Percentiles rank a stretch among this genome's conserved stretches.
phyloP scores from a whole-genome alignment of 2,888 invertebrate genomes.

The Cyclophora punctaria region DNA sequence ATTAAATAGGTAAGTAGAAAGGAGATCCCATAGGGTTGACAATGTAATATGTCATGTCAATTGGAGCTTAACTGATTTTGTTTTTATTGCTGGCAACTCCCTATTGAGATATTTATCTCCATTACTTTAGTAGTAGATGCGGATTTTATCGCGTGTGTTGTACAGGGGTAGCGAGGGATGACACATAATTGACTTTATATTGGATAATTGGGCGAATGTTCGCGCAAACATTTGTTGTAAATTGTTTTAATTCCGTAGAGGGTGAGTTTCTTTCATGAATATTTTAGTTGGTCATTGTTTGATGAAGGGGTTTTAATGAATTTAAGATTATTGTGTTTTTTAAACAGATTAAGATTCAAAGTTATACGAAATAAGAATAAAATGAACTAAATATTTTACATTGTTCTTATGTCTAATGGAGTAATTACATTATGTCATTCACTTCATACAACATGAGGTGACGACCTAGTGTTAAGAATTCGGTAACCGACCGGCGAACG shows the following conservation, averaged over 20 bases:
- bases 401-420: too few species aligned
- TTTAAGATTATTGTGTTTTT: not conserved
- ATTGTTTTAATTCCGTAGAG: slow-evolving; percentile 52
- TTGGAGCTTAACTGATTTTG: slow-evolving; percentile 66
- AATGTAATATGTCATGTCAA: slow-evolving; percentile 60
- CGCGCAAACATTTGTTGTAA: slow-evolving; percentile 43
- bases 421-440: too few species aligned
- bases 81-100: slow-evolving; percentile 63
- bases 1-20: slow-evolving; percentile 10
- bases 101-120: slow-evolving; percentile 68
- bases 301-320: slow-evolving; percentile 2
- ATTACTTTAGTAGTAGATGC: slow-evolving; percentile 62
- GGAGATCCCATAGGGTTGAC: slow-evolving; percentile 24
- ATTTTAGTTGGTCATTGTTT: slow-evolving; percentile 18
- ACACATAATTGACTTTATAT: slow-evolving; percentile 60
- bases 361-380: too few species aligned
- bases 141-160: slow-evolving; percentile 65
- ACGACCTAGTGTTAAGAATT: too few species aligned
- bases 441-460: too few species aligned
- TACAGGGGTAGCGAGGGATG: slow-evolving; percentile 51
- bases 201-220: slow-evolving; percentile 53
- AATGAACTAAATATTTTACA: too few species aligned
- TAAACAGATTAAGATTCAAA: not conserved
- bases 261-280: slow-evolving; percentile 28
- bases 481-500: too few species aligned